A percentile compares a stretch with the other conserved stretches of the same genome.
Evolutionary conservation across 2,797 vertebrate species (phyloP).

Genomic region (Muscicapa comitata): DNA sequence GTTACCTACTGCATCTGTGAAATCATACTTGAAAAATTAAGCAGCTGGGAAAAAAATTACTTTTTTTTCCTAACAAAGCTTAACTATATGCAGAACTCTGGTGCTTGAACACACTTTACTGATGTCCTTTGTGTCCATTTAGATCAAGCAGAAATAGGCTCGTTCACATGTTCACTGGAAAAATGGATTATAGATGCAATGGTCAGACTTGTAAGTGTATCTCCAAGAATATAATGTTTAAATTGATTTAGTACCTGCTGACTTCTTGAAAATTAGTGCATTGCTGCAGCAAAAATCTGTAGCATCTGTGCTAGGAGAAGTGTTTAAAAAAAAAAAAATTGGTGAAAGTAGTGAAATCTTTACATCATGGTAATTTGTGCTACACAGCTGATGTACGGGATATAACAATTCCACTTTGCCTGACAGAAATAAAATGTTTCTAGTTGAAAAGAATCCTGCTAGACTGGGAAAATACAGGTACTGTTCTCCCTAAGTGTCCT

Average conservation of each 20-base stretch:
- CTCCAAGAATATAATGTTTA: background rate
- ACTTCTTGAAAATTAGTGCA: background rate
- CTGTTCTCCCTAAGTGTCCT: background rate
- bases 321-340: background rate
- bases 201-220: background rate
- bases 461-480: background rate
- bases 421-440: background rate
- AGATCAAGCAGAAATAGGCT: background rate
- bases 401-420: background rate
- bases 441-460: background rate
- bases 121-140: background rate
- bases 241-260: background rate
- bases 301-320: background rate
- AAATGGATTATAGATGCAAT: background rate
- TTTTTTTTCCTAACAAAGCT: background rate
- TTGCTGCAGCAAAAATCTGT: background rate
- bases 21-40: background rate
- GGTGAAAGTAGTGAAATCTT: background rate
- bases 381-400: accelerated
- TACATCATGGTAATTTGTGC: background rate
- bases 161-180: background rate
- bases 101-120: background rate
- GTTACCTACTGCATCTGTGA: background rate
- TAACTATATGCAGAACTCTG: background rate
- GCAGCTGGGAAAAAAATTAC: background rate